Evolutionary conservation across 2,888 invertebrate genomes (phyloP).

Genomic region (Troides oblongomaculatus): DNA sequence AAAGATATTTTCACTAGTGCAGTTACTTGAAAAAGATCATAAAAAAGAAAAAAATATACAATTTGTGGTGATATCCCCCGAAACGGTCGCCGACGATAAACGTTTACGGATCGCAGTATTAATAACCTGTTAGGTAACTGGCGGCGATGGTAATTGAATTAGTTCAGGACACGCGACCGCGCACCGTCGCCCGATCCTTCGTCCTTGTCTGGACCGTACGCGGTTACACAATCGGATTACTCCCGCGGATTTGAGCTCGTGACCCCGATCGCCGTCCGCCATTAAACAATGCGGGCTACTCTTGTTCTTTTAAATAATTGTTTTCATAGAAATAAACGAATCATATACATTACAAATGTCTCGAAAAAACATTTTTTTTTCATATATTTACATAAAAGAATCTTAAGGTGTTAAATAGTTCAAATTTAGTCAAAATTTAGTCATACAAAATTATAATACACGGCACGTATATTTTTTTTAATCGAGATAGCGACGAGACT

Average conservation of each 20-base stretch:
- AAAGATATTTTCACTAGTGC: no score
- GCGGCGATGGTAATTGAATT: slow-evolving; percentile 61
- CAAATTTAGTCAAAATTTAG: no score
- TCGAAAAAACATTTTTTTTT: no score
- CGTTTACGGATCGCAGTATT: neutral
- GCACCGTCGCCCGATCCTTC: slow-evolving; percentile 48
- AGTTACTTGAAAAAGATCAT: no score
- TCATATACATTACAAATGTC: neutral
- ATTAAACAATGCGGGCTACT: slow-evolving; percentile 27
- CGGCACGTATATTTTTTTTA: no score
- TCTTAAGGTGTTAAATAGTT: no score
- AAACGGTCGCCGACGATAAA: neutral
- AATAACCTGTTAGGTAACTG: slow-evolving; percentile 14
- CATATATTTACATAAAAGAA: no score
- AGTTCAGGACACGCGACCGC: slow-evolving; percentile 57
- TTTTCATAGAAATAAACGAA: slow-evolving; percentile 24
- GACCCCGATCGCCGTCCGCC: slow-evolving; percentile 50
- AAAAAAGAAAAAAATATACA: no score
- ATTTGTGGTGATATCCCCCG: no score
- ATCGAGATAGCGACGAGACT: no score
- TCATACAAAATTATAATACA: no score
- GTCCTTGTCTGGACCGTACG: slow-evolving; percentile 38
- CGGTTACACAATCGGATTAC: slow-evolving; percentile 64
- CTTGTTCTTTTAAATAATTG: slow-evolving; percentile 12
- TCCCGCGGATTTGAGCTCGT: slow-evolving; percentile 62